These are phyloP conservation scores for Pangasius macronema DNA, from an alignment of 2,797 vertebrate species.

Conservation along the genomic window DNA sequence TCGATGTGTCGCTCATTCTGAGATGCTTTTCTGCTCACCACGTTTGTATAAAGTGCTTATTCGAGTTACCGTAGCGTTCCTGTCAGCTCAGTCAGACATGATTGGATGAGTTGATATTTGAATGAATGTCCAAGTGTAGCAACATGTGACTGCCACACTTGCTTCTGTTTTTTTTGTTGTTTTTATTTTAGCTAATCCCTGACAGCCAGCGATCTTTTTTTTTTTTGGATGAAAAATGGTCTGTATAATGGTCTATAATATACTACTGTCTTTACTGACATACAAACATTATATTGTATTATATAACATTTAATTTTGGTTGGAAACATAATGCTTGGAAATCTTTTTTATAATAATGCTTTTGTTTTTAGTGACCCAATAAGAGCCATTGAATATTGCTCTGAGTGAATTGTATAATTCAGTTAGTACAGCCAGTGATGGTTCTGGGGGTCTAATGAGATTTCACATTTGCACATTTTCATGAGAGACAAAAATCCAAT, in stretches of 20 bases:
- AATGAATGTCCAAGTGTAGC: not conserved
- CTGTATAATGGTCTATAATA: too few species aligned
- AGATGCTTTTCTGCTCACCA: not conserved
- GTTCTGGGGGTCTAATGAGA: not conserved
- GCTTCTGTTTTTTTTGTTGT: not conserved
- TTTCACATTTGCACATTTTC: conserved; percentile 4
- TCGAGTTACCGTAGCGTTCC: not conserved
- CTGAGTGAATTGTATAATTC: not conserved
- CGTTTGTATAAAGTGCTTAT: not conserved
- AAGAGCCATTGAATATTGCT: not conserved
- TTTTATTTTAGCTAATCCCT: not conserved
- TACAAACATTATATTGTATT: not conserved
- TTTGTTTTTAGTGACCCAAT: not conserved
- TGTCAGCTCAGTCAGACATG: not conserved
- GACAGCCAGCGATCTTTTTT: not conserved
- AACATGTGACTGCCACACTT: not conserved
- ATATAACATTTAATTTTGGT: not conserved
- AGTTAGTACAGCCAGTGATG: not conserved
- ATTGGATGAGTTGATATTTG: not conserved
- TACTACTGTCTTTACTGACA: not conserved
- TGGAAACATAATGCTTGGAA: not conserved
- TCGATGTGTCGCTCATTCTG: not conserved
- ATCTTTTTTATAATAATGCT: not conserved
- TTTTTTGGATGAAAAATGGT: not conserved
- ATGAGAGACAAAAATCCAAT: not conserved